Percentiles rank a stretch among this genome's conserved stretches.
phyloP scores from a whole-genome alignment of 2,888 invertebrate species.

The Eilema griseolum region DNA sequence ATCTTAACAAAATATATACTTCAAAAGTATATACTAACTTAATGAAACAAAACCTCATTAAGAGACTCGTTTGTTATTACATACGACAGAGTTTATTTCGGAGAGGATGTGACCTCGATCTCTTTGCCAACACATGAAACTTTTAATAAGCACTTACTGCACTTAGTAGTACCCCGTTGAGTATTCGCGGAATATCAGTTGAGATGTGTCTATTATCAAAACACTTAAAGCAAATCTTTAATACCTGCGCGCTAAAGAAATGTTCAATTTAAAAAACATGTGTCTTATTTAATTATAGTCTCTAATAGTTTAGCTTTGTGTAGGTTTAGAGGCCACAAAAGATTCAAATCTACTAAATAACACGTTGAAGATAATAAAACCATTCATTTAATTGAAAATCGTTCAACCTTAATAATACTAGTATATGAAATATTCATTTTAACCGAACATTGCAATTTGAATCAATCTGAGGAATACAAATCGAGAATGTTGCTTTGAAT shows the following conservation, averaged over 20 bases:
- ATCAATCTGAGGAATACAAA: constrained; percentile 22
- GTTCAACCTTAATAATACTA: not conserved
- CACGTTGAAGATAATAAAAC: no score
- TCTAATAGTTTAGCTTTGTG: not conserved
- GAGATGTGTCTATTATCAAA: constrained; percentile 23
- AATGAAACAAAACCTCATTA: constrained; percentile 1
- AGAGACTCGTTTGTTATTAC: constrained; percentile 24
- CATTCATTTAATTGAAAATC: not conserved
- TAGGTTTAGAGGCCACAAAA: not conserved
- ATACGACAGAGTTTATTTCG: constrained; percentile 36
- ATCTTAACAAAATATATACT: not conserved
- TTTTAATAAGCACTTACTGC: constrained; percentile 75
- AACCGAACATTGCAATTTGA: constrained; percentile 27
- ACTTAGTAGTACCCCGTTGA: constrained; percentile 53
- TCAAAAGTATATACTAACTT: not conserved
- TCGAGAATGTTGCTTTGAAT: constrained; percentile 21
- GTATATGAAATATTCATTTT: constrained; percentile 21
- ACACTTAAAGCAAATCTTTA: constrained; percentile 15
- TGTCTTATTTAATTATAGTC: not conserved
- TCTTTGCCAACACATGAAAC: constrained; percentile 72
- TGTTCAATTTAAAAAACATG: not conserved
- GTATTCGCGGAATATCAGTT: constrained; percentile 36
- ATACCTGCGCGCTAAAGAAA: not conserved
- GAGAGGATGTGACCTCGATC: constrained; percentile 44
- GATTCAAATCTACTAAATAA: not conserved